A percentile compares a stretch with the other conserved stretches of the same genome.
These are phyloP conservation scores for Lapara coniferarum DNA, from an alignment of 2,888 invertebrate genomes.

Conservation along the genomic window DNA sequence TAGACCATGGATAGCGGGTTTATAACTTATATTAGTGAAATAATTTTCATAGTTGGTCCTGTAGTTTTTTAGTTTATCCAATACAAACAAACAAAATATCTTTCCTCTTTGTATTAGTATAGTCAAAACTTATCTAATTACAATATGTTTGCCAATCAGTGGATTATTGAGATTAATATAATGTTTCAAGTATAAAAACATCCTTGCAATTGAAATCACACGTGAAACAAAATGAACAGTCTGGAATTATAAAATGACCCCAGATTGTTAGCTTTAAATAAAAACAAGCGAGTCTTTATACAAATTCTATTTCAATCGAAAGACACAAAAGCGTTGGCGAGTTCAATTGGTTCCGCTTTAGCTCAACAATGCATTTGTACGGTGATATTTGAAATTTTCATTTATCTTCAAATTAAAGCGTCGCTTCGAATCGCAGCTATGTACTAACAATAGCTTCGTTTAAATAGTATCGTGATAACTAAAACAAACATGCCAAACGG, in stretches of 20 bases:
- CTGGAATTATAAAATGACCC: not conserved
- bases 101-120: too few species aligned
- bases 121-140: too few species aligned
- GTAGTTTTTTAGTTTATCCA: too few species aligned
- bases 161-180: too few species aligned
- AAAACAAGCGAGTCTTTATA: not conserved
- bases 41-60: too few species aligned
- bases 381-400: not conserved
- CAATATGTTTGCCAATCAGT: too few species aligned
- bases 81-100: too few species aligned
- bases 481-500: conserved; percentile 60
- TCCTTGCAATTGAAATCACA: not conserved
- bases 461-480: conserved; percentile 63
- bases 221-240: not conserved
- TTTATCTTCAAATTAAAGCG: not conserved
- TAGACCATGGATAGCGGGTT: too few species aligned
- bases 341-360: not conserved
- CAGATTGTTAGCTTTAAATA: not conserved
- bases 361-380: not conserved
- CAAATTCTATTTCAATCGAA: conserved; percentile 1
- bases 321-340: not conserved
- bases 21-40: too few species aligned
- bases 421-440: not conserved
- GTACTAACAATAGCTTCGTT: conserved; percentile 34
- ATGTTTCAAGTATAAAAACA: too few species aligned